These are phyloP conservation scores for Zaprionus vittiger DNA, from an alignment of 1,140 invertebrate genomes.

Conservation along the genomic window DNA sequence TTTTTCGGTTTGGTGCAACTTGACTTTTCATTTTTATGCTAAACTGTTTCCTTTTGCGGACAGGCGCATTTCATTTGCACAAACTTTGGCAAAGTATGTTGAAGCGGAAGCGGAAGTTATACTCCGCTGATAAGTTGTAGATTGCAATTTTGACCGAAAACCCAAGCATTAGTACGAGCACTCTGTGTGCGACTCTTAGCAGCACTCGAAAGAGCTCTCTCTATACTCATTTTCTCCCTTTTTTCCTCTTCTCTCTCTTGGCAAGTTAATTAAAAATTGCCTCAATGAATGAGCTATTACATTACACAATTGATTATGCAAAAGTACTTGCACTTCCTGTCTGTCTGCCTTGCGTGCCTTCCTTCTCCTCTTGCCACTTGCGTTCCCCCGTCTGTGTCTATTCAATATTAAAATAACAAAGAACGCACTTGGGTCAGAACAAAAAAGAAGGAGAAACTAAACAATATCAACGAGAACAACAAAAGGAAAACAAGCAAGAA, in stretches of 20 bases:
- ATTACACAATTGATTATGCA: conserved; percentile 59
- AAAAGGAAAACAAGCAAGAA: conserved; percentile 26
- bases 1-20: conserved; percentile 34
- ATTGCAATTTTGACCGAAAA: conserved; percentile 32
- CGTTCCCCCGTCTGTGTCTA: background rate
- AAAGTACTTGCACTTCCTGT: conserved; percentile 41
- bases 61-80: conserved; percentile 63
- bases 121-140: conserved; percentile 41
- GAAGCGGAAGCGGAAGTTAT: conserved; percentile 65
- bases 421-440: conserved; percentile 48
- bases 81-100: conserved; percentile 62
- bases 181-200: background rate
- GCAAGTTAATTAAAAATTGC: conserved; percentile 54
- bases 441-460: conserved; percentile 12
- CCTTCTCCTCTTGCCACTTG: conserved; percentile 9
- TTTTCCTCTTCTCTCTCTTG: conserved; percentile 1
- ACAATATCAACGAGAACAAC: background rate
- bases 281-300: conserved; percentile 53
- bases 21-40: conserved; percentile 73
- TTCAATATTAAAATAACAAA: conserved; percentile 55
- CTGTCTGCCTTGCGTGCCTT: background rate
- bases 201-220: conserved; percentile 5
- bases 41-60: conserved; percentile 68
- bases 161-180: background rate
- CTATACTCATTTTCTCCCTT: background rate